Evolutionary conservation across 2,113 vertebrate genomes (phyloP), one percentile per base, ranked within the genome.

Genomic region (rabbit (Oryctolagus cuniculus)): DNA sequence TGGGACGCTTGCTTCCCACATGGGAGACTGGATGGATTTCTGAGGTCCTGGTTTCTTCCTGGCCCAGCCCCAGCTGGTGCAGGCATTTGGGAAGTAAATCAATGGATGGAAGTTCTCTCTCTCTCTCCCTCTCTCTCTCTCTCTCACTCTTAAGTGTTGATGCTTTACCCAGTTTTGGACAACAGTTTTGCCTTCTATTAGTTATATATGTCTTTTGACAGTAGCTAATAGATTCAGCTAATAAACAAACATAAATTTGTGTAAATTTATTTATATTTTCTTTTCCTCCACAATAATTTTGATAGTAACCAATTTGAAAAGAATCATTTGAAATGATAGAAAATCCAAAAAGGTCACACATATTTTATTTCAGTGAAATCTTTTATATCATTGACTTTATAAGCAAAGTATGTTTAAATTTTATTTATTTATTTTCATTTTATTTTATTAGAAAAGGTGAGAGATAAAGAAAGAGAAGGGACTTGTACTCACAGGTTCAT

Each of bases 301-400:
- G 58, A 90, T 55, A 88, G 27, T 66, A 84, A 58, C 72, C 86
- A 69, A 70, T 87, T 95, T 75, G 44, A 79, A 86, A 79, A 87
- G 61, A 12, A 83, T 53, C 29, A 51, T 44, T 94, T 70, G 11
- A 83, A 82, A 78, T 13, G 79, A 36, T 44, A 8, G 10, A 16
- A 49, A 86, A 91, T 87, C 22, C 31, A 38, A 88, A 86, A 67
- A 10, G 87, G 7, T 5, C 22, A 36, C 0, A 16, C 2, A 51
- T 25, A 9, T 89, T 95, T 92, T 74, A 89, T 73, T 86, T 87
- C 31, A 70, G 1, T 75, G 13, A 63, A 82, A 58, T 61, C 44
- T 91, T 25, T 36, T 6, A 10, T 70, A 70, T 81, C 13, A 72
- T 87, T 55, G 49, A 36, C 10, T 27, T 61, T 89, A 87, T 64